Conservation (phyloP, 2,113 vertebrate species). For the Gallinago paraguaiae region DNA sequence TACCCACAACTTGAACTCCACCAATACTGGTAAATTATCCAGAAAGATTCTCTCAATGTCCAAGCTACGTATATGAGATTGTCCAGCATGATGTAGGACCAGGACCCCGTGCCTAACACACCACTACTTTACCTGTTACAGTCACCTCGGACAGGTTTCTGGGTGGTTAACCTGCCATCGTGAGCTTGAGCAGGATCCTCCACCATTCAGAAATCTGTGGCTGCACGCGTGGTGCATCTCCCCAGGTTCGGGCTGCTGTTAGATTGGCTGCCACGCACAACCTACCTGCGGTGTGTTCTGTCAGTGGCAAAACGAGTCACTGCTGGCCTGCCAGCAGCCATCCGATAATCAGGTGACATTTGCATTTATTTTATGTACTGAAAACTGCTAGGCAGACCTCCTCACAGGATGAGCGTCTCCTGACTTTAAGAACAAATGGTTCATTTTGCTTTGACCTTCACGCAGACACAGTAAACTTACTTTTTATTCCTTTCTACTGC, state of each 20-base stretch:
- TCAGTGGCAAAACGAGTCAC: not conserved
- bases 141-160: not conserved
- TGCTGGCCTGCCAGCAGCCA: not conserved
- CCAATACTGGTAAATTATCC: not conserved
- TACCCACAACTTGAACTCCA: not conserved
- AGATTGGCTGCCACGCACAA: not conserved
- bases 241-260: not conserved
- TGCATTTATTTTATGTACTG: not conserved
- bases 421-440: not conserved
- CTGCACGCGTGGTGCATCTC: not conserved
- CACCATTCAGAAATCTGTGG: not conserved
- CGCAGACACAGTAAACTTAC: not conserved
- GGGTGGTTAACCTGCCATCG: not conserved
- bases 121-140: not conserved
- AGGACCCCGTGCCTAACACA: not conserved
- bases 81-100: not conserved
- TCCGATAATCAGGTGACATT: not conserved
- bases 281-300: not conserved
- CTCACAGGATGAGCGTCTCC: not conserved
- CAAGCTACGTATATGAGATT: not conserved
- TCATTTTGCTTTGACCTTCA: not conserved
- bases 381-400: not conserved
- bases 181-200: not conserved
- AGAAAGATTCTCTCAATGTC: accelerated
- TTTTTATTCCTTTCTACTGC: not conserved